phyloP scores from a whole-genome alignment of 2,888 invertebrate genomes.

The Melinaea marsaeus region DNA sequence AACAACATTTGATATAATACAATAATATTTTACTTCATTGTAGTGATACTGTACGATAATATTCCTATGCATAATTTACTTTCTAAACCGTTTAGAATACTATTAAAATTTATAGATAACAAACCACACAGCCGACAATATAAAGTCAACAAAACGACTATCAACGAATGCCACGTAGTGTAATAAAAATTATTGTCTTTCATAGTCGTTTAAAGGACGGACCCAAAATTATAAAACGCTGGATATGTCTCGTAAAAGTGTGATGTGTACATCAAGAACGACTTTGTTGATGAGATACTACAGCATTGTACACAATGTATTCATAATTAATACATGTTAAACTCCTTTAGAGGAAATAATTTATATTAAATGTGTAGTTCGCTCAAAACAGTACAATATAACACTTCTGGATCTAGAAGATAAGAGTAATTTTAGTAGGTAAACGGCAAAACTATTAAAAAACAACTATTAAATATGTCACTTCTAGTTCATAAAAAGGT shows the following conservation, averaged over 20 bases:
- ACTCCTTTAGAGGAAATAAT: too few relatives aligned
- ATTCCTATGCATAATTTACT: neutral
- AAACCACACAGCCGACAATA: conserved; percentile 13
- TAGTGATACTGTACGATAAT: neutral
- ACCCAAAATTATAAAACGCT: conserved; percentile 30
- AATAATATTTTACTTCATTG: neutral
- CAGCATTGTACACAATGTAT: too few relatives aligned
- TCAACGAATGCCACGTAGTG: conserved; percentile 22
- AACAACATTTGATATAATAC: too few relatives aligned
- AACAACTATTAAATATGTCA: conserved; percentile 15
- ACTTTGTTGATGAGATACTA: neutral
- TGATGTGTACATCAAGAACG: conserved; percentile 9
- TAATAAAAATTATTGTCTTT: conserved; percentile 37
- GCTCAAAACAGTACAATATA: too few relatives aligned
- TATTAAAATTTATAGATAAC: conserved; percentile 4
- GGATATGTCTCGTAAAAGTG: conserved; percentile 24
- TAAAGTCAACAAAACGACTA: conserved; percentile 23
- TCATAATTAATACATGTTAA: neutral
- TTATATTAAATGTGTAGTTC: too few relatives aligned
- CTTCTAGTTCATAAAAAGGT: conserved; percentile 20
- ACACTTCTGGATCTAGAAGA: too few relatives aligned
- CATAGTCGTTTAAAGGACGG: conserved; percentile 54
- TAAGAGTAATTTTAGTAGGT: conserved; percentile 1
- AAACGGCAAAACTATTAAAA: conserved; percentile 16
- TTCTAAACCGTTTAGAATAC: conserved; percentile 5